These are phyloP conservation scores for Aurelia coerulea DNA, from an alignment of 30 jellyfish, hydroid and myxozoan genomes.

Conservation along the genomic window DNA sequence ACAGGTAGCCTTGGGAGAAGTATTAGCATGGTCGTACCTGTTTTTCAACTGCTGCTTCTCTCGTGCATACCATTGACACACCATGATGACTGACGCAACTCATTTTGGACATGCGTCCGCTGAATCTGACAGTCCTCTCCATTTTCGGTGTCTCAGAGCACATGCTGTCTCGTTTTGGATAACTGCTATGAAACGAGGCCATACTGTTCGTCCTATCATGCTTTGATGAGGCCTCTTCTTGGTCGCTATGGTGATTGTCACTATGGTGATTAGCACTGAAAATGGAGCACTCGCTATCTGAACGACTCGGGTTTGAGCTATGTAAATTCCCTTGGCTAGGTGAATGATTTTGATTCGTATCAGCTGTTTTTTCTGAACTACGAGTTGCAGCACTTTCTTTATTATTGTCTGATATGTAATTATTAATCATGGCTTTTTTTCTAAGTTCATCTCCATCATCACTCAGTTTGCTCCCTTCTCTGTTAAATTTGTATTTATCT, in stretches of 20 bases:
- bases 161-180: constrained; percentile 8
- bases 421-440: constrained; percentile 51
- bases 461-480: constrained; percentile 28
- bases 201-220: constrained; percentile 38
- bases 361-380: constrained; percentile 1
- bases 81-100: constrained; percentile 80
- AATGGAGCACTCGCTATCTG: constrained; percentile 61
- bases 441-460: constrained; percentile 51
- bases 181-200: constrained; percentile 47
- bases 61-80: constrained; percentile 66
- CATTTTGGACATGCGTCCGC: constrained; percentile 72
- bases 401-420: constrained; percentile 34
- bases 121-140: constrained; percentile 62
- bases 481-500: constrained; percentile 32
- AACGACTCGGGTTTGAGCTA: constrained; percentile 7
- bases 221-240: constrained; percentile 16
- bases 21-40: constrained; percentile 32
- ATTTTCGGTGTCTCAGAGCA: constrained; percentile 27
- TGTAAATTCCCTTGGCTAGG: background rate
- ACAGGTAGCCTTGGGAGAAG: too few species aligned
- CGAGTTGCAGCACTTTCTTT: constrained; percentile 2
- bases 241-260: background rate
- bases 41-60: constrained; percentile 77
- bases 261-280: background rate
- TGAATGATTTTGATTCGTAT: background rate